A percentile compares a stretch with the other conserved stretches of the same genome.
These are phyloP conservation scores for Diarsia dahlii DNA, from an alignment of 2,888 invertebrate genomes.

Conservation along the genomic window DNA sequence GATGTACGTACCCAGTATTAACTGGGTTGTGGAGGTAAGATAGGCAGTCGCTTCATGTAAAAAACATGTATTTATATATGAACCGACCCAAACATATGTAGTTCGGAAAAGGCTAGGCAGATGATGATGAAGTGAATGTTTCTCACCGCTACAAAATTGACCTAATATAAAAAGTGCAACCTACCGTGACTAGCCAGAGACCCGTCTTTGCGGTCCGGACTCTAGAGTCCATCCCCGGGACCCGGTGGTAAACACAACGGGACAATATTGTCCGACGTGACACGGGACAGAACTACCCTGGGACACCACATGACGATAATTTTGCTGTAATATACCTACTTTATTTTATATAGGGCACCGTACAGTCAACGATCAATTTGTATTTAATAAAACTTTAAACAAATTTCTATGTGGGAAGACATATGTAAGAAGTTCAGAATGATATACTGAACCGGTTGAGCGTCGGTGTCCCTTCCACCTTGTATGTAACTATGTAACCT, in stretches of 20 bases:
- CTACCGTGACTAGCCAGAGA: constrained; percentile 23
- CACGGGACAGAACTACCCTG: constrained; percentile 23
- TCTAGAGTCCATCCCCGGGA: neutral
- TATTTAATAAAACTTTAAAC: too few relatives aligned
- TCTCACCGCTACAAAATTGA: neutral
- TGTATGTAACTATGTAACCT: neutral
- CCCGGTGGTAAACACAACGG: constrained; percentile 23
- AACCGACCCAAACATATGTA: too few relatives aligned
- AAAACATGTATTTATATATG: neutral
- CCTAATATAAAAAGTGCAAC: constrained; percentile 38
- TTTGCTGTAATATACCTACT: constrained; percentile 35
- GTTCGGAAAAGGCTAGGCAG: neutral
- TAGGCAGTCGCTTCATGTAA: neutral
- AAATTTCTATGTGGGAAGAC: too few relatives aligned
- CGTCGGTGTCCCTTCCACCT: too few relatives aligned
- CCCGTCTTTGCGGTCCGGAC: neutral
- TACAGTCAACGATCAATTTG: neutral
- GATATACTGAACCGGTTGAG: too few relatives aligned
- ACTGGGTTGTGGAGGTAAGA: neutral
- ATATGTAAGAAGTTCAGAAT: too few relatives aligned
- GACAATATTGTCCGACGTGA: constrained; percentile 45
- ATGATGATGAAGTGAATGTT: neutral
- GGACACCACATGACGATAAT: constrained; percentile 23
- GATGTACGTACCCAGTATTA: neutral
- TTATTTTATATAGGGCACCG: constrained; percentile 19